A percentile compares a stretch with the other conserved stretches of the same genome.
These are phyloP conservation scores for Brachionus paranguensis DNA, from an alignment of 1,140 invertebrate species.

Conservation along the genomic window DNA sequence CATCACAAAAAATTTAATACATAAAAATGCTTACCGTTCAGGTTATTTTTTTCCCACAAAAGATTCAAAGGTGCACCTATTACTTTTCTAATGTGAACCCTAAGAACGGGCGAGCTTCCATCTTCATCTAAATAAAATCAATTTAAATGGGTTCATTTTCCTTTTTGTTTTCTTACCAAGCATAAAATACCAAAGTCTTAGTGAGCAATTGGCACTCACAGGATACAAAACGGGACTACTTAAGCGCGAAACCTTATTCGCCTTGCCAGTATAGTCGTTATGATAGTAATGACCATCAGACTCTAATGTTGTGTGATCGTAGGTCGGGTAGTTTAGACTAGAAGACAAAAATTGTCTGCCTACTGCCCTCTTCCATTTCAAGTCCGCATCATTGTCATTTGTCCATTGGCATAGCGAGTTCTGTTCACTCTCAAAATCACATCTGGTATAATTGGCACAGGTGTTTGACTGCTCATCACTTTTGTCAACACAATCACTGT, in stretches of 20 bases:
- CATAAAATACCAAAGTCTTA: slow-evolving; percentile 38
- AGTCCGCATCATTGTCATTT: slow-evolving; percentile 13
- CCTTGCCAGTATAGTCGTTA: background rate
- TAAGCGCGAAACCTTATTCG: background rate
- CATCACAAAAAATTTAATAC: background rate
- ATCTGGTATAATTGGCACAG: background rate
- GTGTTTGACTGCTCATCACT: background rate
- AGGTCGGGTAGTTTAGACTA: background rate
- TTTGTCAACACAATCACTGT: slow-evolving; percentile 25
- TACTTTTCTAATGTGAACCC: slow-evolving; percentile 5
- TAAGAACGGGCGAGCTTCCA: background rate
- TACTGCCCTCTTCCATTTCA: background rate
- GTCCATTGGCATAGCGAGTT: slow-evolving; percentile 24
- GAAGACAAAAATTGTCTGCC: background rate
- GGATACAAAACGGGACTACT: slow-evolving; percentile 27
- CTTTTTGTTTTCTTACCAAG: background rate
- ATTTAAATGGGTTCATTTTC: background rate
- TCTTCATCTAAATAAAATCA: background rate
- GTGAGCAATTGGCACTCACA: background rate
- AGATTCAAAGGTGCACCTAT: background rate
- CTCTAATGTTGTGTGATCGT: slow-evolving; percentile 3
- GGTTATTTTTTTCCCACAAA: slow-evolving; percentile 18
- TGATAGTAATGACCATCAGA: background rate
- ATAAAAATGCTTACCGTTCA: background rate
- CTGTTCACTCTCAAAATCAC: slow-evolving; percentile 26